Evolutionary conservation across 2,113 vertebrate genomes (phyloP).

Genomic region (Agapornis roseicollis): DNA sequence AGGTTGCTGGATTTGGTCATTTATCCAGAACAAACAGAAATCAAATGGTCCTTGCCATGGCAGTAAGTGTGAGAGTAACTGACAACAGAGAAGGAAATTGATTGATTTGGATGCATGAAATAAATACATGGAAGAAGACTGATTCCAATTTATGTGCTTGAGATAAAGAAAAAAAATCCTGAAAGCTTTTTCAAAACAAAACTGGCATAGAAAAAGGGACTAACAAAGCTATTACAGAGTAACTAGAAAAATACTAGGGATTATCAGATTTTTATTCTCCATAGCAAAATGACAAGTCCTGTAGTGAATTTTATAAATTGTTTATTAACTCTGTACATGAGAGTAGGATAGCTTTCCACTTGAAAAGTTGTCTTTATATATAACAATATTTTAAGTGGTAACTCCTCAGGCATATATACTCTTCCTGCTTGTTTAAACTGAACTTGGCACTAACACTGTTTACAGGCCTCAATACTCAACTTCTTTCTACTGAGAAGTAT

Average conservation of each 20-base stretch:
- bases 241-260: not conserved
- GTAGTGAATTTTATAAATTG: not conserved
- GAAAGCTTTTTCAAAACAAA: not conserved
- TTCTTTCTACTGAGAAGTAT: not conserved
- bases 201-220: not conserved
- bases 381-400: not conserved
- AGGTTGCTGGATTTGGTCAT: not conserved
- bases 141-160: not conserved
- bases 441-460: not conserved
- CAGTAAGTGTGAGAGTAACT: not conserved
- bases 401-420: not conserved
- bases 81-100: not conserved
- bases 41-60: not conserved
- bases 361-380: not conserved
- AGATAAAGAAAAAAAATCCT: not conserved
- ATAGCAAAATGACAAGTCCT: not conserved
- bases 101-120: not conserved
- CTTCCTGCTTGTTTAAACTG: not conserved
- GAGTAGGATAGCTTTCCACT: not conserved
- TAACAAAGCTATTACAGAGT: not conserved
- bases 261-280: not conserved
- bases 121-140: not conserved
- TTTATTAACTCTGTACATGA: not conserved
- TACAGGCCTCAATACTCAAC: not conserved
- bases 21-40: not conserved